Percentiles rank a stretch among this genome's conserved stretches.
phyloP scores from a whole-genome alignment of 2,113 vertebrate species.

The Theristicus caerulescens region DNA sequence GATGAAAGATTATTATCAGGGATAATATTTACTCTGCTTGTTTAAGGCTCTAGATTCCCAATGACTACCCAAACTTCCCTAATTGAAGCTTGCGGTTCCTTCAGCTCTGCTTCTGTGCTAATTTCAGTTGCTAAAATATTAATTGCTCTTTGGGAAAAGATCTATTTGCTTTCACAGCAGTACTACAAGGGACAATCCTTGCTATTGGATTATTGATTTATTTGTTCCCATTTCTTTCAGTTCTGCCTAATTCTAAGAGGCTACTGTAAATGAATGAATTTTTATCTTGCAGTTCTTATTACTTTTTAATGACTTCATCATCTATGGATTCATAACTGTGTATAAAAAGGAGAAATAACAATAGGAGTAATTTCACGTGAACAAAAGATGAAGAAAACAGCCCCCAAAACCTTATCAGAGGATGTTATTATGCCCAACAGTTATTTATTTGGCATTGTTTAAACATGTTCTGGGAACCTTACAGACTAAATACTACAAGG shows the following conservation, averaged over 20 bases:
- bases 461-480: neutral
- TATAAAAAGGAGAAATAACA: neutral
- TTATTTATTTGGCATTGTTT: neutral
- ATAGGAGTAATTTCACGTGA: neutral
- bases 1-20: neutral
- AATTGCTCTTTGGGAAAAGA: neutral
- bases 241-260: neutral
- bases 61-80: neutral
- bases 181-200: neutral
- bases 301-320: neutral
- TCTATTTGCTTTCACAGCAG: neutral
- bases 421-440: neutral
- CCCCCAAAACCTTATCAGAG: neutral
- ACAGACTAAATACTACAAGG: neutral
- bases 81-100: neutral
- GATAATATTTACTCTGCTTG: neutral
- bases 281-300: neutral
- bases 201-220: neutral
- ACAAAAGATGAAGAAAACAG: neutral
- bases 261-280: neutral
- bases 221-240: neutral
- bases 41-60: neutral
- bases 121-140: neutral
- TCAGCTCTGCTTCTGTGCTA: neutral
- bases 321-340: neutral